phyloP scores from a whole-genome alignment of 2,888 invertebrate species.

The Drosophila austrosaltans region DNA sequence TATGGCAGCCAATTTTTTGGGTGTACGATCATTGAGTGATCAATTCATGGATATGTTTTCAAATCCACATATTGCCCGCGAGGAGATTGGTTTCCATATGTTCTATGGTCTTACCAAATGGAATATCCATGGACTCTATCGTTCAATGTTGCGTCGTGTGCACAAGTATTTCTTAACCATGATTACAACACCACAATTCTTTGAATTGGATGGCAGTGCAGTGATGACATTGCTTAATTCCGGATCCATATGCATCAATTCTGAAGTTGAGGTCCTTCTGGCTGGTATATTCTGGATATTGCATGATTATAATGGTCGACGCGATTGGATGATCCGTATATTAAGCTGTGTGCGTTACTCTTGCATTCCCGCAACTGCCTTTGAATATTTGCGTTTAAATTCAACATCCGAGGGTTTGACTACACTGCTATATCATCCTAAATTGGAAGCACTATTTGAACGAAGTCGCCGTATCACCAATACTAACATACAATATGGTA shows the following conservation, averaged over 20 bases:
- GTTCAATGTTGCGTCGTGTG: conserved; percentile 12
- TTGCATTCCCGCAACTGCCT: conserved; percentile 37
- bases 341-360: conserved; percentile 29
- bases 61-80: conserved; percentile 25
- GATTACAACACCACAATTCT: conserved; percentile 26
- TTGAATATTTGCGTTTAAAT: conserved; percentile 16
- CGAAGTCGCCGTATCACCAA: conserved; percentile 1
- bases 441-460: conserved; percentile 22
- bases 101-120: conserved; percentile 26
- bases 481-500: conserved; percentile 10
- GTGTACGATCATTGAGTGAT: conserved; percentile 22
- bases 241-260: conserved; percentile 39
- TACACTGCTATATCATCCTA: conserved; percentile 18
- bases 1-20: conserved; percentile 35
- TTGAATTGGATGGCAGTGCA: conserved; percentile 20
- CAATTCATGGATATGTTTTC: conserved; percentile 33
- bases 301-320: conserved; percentile 27
- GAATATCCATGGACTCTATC: conserved; percentile 9
- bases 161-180: conserved; percentile 45
- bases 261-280: conserved; percentile 47
- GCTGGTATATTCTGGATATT: conserved; percentile 30
- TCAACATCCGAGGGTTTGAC: not conserved
- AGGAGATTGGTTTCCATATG: conserved; percentile 48
- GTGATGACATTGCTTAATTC: conserved; percentile 34
- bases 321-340: not conserved